Evolutionary conservation across 1,140 invertebrate species (phyloP).

Genomic region (Neotoxoptera formosana): DNA sequence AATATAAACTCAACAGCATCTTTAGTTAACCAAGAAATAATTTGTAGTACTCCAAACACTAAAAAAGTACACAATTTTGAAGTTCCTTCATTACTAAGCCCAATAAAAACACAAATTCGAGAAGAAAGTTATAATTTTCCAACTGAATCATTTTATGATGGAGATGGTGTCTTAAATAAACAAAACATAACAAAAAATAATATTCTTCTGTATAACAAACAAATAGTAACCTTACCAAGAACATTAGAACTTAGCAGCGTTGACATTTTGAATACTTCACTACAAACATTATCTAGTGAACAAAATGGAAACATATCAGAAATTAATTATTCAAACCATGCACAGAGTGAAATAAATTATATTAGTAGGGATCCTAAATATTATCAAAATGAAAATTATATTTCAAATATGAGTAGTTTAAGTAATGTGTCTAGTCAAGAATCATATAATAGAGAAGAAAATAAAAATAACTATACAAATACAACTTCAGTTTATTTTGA

Average conservation of each 20-base stretch:
- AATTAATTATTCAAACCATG: no score
- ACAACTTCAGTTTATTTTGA: background rate
- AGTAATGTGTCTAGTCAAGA: background rate
- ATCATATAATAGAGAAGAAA: background rate
- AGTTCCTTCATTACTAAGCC: background rate
- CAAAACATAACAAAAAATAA: background rate
- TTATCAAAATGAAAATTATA: background rate
- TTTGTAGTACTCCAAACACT: background rate
- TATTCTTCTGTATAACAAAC: background rate
- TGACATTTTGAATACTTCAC: background rate
- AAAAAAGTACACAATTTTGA: background rate
- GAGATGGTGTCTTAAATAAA: background rate
- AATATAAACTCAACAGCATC: background rate
- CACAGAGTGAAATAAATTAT: background rate
- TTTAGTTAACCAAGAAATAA: background rate
- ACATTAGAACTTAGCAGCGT: background rate
- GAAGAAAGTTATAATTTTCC: background rate
- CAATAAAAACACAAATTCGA: background rate
- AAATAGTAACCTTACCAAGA: background rate
- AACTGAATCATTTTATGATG: no score
- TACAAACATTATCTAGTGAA: background rate
- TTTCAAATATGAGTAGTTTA: background rate
- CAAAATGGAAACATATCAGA: background rate
- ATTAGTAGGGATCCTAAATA: background rate
- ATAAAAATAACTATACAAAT: background rate